Base-by-base conservation (phyloP, 2,113 vertebrate species). In the Corydoras sp. region DNA sequence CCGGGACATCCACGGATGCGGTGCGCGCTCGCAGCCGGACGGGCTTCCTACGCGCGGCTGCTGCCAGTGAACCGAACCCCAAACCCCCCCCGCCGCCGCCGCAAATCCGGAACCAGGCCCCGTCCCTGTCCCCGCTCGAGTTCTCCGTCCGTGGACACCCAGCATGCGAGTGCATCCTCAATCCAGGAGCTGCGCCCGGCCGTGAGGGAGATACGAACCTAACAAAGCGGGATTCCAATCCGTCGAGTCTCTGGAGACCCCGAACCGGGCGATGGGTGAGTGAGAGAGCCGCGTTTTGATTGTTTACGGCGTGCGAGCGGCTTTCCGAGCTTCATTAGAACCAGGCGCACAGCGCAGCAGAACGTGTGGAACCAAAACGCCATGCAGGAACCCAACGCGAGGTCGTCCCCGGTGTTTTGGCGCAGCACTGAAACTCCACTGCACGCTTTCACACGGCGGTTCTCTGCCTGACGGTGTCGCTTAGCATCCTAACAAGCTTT, bases 251-350 rank as follows among this genome's bases (percentile, higher is more conserved):
- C 82, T 87, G 81, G 77, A 83, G 81, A 78, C 77, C 80, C 78
- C 35, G 74, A 82, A 81, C 73, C 85, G 58, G 76, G 87, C 88
- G 83, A 90, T 90, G 88, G 88, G 87, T 89, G 81, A 87, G 87
- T 73, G 15, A 49, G 10, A 50, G 58, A 31, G 58, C 64, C 10
- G 7, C 14, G 12, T 5, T 56, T 15, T 15, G 10, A 56, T n/a
- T 56, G 51, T 53, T 10, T 56, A 14, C 5, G 54, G 54, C n/a
- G 54, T 4, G 12, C 54, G 12, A 13, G 13, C n/a, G 12, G 12
- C 7, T 56, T 35, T 6, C 6, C 3, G 32, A 35, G 32, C 32
- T 6, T 35, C 32, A 35, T 35, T 6, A 35, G 32, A 35, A 35
- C 32, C 32, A 6, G 3, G 3, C 3, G 32, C 32, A 35, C 3